Percentiles rank a stretch among this genome's conserved stretches.
phyloP scores from a whole-genome alignment of 2,113 vertebrate species.

The Hystrix brachyura region DNA sequence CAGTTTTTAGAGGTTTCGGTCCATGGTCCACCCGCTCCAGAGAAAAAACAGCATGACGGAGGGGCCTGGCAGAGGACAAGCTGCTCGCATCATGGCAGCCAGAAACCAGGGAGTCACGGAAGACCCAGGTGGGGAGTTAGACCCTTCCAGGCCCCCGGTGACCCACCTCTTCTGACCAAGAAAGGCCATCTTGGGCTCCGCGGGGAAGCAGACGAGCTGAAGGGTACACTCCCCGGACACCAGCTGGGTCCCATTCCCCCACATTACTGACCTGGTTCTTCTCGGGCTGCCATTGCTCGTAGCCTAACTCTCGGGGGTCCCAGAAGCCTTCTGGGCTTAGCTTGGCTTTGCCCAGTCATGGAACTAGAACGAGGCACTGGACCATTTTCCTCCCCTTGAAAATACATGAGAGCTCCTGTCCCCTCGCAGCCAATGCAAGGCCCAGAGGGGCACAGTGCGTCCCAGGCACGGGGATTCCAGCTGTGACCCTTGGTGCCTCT shows the following conservation, averaged over 20 bases:
- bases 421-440: neutral
- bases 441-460: neutral
- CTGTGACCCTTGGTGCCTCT: neutral
- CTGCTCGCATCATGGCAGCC: neutral
- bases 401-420: neutral
- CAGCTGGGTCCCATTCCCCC: neutral
- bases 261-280: neutral
- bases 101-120: neutral
- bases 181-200: neutral
- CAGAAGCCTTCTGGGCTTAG: neutral
- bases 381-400: neutral
- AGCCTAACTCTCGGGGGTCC: neutral
- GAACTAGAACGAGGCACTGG: neutral
- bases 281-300: neutral
- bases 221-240: fast-evolving
- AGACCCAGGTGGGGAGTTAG: neutral
- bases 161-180: neutral
- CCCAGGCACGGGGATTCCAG: neutral
- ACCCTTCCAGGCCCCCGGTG: neutral
- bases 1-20: neutral
- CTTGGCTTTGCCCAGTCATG: neutral
- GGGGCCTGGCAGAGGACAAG: neutral
- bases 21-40: neutral
- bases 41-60: neutral
- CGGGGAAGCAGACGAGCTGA: neutral